Base-by-base conservation (phyloP, 2,113 vertebrate species). In the Thymallus thymallus region DNA sequence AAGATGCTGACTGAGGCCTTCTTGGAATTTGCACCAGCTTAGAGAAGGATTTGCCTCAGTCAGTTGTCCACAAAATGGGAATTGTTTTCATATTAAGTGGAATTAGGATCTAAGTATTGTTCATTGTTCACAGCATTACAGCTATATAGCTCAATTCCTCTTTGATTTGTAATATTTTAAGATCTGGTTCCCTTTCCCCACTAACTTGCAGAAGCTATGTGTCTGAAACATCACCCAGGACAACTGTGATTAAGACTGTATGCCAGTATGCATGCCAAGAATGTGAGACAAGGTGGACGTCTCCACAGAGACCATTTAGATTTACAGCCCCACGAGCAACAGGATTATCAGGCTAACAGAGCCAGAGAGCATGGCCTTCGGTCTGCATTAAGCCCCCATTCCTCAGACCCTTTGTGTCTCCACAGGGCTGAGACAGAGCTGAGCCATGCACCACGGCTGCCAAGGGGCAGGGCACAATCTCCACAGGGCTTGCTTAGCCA, bases 221-320 rank as follows among this genome's bases (percentile, higher is more conserved):
- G 51, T 18, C 51, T 55, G 51, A 20, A 55, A 55, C 51, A 55
- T 55, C 13, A 55, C 20, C 51, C 4, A 3, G 20, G 51, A 55
- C 14, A 55, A 55, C 51, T 20, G 18, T 20, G 51, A 55, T 20
- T 55, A 20, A 55, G 20, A 55, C 20, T 55, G 51, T 20, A 12
- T 74, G 69, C 75, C 56, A 65, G 79, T 22, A 71, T 71, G 70
- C 48, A 79, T 82, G 74, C 18, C 45, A 70, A 56, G 82, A 82
- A 88, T 89, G 78, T 73, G 75, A 79, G 69, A 79, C 62, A 7
- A 79, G 68, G 29, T 73, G 78, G 75, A 82, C 75, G 48, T 5
- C 12, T 24, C 65, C 80, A 58, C 72, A 61, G 66, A 67, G 72
- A 60, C 46, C 74, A 84, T 87, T 81, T 79, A 80, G 76, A 85